Base-by-base conservation (phyloP, 2,797 vertebrate genomes). In the Hipposideros larvatus region DNA sequence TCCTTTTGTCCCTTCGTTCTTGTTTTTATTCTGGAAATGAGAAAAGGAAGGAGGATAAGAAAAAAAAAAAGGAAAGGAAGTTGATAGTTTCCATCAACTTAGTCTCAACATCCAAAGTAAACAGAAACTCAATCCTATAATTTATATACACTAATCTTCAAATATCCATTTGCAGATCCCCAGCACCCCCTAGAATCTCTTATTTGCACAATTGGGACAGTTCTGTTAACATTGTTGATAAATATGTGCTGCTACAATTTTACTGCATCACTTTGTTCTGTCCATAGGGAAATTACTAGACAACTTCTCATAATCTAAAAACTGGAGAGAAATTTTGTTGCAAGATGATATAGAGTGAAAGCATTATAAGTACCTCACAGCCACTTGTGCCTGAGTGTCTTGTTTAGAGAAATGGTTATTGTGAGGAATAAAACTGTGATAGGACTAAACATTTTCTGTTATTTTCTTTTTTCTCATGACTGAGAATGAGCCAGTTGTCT, bases 281-380 rank as follows among this genome's bases (percentile, higher is more conserved):
- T 68, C 93, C 24, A 22, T 37, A 37, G 88, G 66, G 63, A 92
- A 92, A 94, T 89, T 87, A 80, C 6, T 11, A 90, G 88, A 92
- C 41, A 75, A 91, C 59, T 63, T 90, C 78, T 87, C 26, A 77
- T 71, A 95, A 87, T 90, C 71, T 91, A 71, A 96, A 83, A 87
- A 82, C 51, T 77, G 70, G 87, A 90, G 43, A 90, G 59, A 90
- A 89, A 90, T 90, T 84, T 37, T 86, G 21, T 65, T 94, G 55
- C 24, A 85, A 87, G 91, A 97, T 91, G 70, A 74, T 46, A 80
- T 3, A 78, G 31, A 75, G 66, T n/a, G 18, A 53, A 86, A 48
- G 9, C 43, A 75, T 61, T 86, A 86, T 68, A n/a, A 94, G 53
- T 37, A 57, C 34, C 91, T 97, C 43, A 1, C 22, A 94, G 87